Evolutionary conservation across 2,113 vertebrate genomes (phyloP), one percentile per base, ranked within the genome.

Genomic region (Marcusenius ussheri): DNA sequence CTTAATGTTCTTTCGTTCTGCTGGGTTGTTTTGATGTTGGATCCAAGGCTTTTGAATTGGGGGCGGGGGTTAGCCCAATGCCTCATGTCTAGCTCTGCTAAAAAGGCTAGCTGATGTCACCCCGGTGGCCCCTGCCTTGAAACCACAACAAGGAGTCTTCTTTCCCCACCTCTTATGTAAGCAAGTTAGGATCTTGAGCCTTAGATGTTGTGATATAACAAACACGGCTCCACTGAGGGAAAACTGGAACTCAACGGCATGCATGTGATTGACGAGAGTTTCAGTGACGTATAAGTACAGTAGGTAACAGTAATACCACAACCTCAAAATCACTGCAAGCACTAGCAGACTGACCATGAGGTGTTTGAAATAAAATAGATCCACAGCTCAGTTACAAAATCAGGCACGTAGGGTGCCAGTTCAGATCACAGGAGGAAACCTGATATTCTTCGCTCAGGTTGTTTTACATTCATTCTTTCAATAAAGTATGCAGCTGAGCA

Each of bases 1-100:
- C 51, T 92, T 51, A 45, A 31, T 45, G 91, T 88, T 93, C 77
- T 88, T 89, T 83, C 7, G 17, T 88, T 88, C 42, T 58, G 1
- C 62, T 90, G 42, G 86, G 89, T 90, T 66, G 66, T 91, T 93
- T 87, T 92, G 70, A 93, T 91, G 92, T 80, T 31, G 58, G 50
- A 89, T 51, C 50, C 89, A 88, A 91, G 89, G 47, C 89, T 80
- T 88, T 88, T 87, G 74, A 80, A 87, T 39, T 21, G 85, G 24
- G 21, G 35, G 27, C 5, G 3, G 27, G 13, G 15, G 5, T 70
- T 24, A 39, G 9, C 21, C 27, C 17, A 53, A 9, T 70, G 35
- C 35, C 86, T 15, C 77, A 46, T 49, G 49, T 47, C 45, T 62
- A 88, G 53, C 80, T 39, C 13, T 24, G 35, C 51, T 90, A 19